These are phyloP conservation scores for Xenotilapia longispinis DNA, from an alignment of 2,113 vertebrate genomes.

Conservation along the genomic window DNA sequence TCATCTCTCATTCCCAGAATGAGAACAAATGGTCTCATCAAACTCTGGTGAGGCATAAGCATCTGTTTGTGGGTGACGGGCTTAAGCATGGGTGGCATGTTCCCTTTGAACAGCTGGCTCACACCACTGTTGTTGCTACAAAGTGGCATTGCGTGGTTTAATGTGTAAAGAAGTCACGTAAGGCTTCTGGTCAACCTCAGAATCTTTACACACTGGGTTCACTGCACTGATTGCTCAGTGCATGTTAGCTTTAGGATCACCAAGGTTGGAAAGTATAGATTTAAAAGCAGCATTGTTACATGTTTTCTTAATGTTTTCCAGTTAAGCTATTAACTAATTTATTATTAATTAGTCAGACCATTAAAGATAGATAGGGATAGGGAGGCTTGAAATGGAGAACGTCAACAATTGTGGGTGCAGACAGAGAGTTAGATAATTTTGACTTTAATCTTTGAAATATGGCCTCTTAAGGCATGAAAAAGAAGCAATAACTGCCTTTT, in stretches of 20 bases:
- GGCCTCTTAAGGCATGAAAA: neutral
- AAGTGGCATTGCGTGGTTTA: conserved; percentile 30
- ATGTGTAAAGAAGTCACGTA: conserved; percentile 8
- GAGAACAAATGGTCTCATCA: conserved; percentile 47
- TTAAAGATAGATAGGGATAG: neutral
- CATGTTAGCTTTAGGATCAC: neutral
- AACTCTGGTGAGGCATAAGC: neutral
- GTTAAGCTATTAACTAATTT: neutral
- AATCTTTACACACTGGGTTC: neutral
- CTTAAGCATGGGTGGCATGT: conserved; percentile 40
- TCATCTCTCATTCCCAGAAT: conserved; percentile 16
- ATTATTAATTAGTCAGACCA: neutral
- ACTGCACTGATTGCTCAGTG: neutral
- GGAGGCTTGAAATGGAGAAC: neutral
- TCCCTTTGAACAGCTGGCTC: conserved; percentile 10
- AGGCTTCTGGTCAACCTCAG: conserved; percentile 36
- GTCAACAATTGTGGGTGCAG: conserved; percentile 7
- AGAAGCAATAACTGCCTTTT: neutral
- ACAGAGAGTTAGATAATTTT: neutral
- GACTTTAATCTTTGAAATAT: conserved; percentile 5
- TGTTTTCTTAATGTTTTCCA: neutral
- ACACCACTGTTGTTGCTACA: conserved; percentile 3
- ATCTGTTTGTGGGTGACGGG: conserved; percentile 16
- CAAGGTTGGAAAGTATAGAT: neutral
- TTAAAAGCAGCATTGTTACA: neutral